phyloP scores from a whole-genome alignment of 1,140 invertebrate species.

The Ceratosolen fusciceps region DNA sequence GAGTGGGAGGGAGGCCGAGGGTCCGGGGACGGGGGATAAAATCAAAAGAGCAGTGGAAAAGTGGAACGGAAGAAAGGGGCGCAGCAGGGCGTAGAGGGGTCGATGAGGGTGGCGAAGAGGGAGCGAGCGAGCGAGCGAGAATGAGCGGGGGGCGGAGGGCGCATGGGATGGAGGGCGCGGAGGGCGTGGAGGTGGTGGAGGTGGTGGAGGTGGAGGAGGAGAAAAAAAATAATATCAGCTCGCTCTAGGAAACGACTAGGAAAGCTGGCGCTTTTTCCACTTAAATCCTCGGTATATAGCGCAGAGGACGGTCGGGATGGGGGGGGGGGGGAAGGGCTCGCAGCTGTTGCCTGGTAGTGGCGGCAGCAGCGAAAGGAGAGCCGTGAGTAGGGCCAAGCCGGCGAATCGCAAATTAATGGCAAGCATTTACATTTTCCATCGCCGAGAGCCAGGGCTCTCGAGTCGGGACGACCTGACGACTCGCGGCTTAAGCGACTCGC shows the following conservation, averaged over 20 bases:
- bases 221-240: conserved; percentile 1
- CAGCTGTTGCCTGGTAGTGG: conserved; percentile 56
- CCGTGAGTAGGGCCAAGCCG: conserved; percentile 48
- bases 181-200: too few relatives aligned
- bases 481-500: too few relatives aligned
- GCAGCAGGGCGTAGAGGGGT: too few relatives aligned
- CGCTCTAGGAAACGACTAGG: conserved; percentile 19
- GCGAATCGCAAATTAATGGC: conserved; percentile 67
- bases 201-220: too few relatives aligned
- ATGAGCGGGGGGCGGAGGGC: too few relatives aligned
- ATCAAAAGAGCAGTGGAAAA: background rate
- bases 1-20: too few relatives aligned
- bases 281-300: conserved; percentile 35
- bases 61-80: too few relatives aligned
- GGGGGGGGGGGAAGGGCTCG: conserved; percentile 37
- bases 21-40: background rate
- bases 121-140: too few relatives aligned
- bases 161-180: too few relatives aligned
- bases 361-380: background rate
- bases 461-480: conserved; percentile 10
- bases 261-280: conserved; percentile 34
- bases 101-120: too few relatives aligned
- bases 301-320: too few relatives aligned
- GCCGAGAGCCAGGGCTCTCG: background rate
- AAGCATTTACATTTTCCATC: conserved; percentile 61